Evolutionary conservation across 2,113 vertebrate species (phyloP).

Genomic region (Xerus inauris): DNA sequence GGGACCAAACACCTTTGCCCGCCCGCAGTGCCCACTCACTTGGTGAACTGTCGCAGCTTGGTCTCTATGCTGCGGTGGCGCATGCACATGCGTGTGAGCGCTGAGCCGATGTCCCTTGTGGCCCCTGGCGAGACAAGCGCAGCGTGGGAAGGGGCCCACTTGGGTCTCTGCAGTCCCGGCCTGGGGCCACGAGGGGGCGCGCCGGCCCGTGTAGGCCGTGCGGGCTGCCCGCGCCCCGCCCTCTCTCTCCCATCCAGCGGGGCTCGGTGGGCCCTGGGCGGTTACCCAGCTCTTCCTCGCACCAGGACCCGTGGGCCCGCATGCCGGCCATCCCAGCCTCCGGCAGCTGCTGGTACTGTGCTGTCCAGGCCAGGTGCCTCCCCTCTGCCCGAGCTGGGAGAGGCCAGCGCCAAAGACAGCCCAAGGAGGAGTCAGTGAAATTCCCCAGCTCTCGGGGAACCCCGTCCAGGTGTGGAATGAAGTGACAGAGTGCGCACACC

Average conservation of each 20-base stretch:
- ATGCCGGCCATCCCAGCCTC: background rate
- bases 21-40: conserved; percentile 86
- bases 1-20: background rate
- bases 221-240: fast-evolving
- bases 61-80: conserved; percentile 98
- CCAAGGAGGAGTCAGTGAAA: background rate
- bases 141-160: fast-evolving
- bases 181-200: conserved; percentile 54
- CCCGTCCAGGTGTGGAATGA: background rate
- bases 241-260: background rate
- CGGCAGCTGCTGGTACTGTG: background rate
- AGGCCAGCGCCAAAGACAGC: background rate
- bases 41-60: conserved; percentile 98
- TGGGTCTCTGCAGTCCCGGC: background rate
- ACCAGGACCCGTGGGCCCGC: background rate
- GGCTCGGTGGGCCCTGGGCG: fast-evolving
- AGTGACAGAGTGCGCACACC: background rate
- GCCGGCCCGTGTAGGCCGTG: background rate
- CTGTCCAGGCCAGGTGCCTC: background rate
- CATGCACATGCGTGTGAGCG: conserved; percentile 99
- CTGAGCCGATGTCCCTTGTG: conserved; percentile 96
- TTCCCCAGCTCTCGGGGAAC: background rate
- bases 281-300: background rate
- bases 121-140: conserved; percentile 89
- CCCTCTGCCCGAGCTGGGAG: background rate